These are phyloP conservation scores for Eueides isabella DNA, from an alignment of 1,140 invertebrate species.

Conservation along the genomic window DNA sequence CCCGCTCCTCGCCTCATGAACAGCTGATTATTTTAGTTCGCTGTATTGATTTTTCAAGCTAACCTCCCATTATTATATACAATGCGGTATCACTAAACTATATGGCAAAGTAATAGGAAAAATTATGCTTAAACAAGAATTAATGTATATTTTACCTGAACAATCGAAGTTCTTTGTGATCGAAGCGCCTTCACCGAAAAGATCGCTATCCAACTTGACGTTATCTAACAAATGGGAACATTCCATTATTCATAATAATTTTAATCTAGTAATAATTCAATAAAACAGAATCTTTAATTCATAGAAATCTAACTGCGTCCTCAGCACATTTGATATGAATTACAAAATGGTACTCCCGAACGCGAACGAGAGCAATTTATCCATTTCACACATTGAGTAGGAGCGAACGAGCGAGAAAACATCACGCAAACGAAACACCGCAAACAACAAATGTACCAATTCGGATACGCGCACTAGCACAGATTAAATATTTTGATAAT, in stretches of 20 bases:
- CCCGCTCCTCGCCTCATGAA: slow-evolving; percentile 63
- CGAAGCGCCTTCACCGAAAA: slow-evolving; percentile 72
- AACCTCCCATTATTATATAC: slow-evolving; percentile 55
- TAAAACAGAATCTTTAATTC: slow-evolving; percentile 60
- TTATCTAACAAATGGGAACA: slow-evolving; percentile 84
- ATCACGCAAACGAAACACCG: slow-evolving; percentile 48
- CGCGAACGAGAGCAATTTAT: slow-evolving; percentile 53
- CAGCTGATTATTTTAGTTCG: slow-evolving; percentile 81
- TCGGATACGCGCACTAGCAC: slow-evolving; percentile 47
- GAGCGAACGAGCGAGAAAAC: slow-evolving; percentile 50
- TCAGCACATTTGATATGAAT: slow-evolving; percentile 42
- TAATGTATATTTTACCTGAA: slow-evolving; percentile 71
- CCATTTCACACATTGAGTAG: slow-evolving; percentile 52
- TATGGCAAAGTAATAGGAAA: background rate
- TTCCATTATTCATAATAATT: slow-evolving; percentile 83
- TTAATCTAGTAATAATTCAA: slow-evolving; percentile 49
- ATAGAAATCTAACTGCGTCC: slow-evolving; percentile 56
- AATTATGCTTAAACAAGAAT: slow-evolving; percentile 16
- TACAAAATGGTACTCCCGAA: slow-evolving; percentile 47
- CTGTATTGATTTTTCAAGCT: slow-evolving; percentile 81
- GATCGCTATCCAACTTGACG: slow-evolving; percentile 81
- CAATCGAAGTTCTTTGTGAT: slow-evolving; percentile 81
- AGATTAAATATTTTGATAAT: slow-evolving; percentile 8
- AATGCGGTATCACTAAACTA: background rate
- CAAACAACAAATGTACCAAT: slow-evolving; percentile 49